Evolutionary conservation across 2,888 invertebrate genomes (phyloP).

Genomic region (Danaus chrysippus): DNA sequence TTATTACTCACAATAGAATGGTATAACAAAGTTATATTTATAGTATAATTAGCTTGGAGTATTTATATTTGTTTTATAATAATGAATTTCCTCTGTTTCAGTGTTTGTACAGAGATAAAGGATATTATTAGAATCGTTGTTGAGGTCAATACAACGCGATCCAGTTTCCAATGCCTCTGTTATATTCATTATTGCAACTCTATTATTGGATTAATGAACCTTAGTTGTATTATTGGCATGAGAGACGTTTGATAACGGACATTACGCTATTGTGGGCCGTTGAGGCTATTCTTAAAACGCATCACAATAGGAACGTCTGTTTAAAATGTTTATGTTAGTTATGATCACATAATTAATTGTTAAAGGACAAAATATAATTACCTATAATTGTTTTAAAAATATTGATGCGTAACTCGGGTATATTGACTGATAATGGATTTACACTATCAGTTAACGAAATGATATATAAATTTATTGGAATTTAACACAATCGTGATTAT

Average conservation of each 20-base stretch:
- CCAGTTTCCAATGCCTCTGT: constrained; percentile 51
- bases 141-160: constrained; percentile 59
- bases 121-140: constrained; percentile 62
- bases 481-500: constrained; percentile 42
- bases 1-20: background rate
- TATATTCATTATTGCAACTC: constrained; percentile 43
- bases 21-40: no score
- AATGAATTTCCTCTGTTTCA: constrained; percentile 30
- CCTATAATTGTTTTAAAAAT: constrained; percentile 21
- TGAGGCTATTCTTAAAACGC: constrained; percentile 23
- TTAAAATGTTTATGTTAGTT: background rate
- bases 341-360: background rate
- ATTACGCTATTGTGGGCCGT: constrained; percentile 30
- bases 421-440: constrained; percentile 41
- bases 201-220: constrained; percentile 62
- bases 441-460: constrained; percentile 46
- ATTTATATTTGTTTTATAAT: constrained; percentile 1
- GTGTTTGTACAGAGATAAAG: constrained; percentile 49
- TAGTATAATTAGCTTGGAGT: background rate
- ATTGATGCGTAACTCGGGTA: constrained; percentile 29
- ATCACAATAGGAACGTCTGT: constrained; percentile 10
- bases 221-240: constrained; percentile 39
- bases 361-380: background rate
- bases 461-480: constrained; percentile 48
- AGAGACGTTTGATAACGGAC: constrained; percentile 29